These are phyloP conservation scores for Stomatorhinus walkeri DNA, from an alignment of 2,797 vertebrate species.

Conservation along the genomic window DNA sequence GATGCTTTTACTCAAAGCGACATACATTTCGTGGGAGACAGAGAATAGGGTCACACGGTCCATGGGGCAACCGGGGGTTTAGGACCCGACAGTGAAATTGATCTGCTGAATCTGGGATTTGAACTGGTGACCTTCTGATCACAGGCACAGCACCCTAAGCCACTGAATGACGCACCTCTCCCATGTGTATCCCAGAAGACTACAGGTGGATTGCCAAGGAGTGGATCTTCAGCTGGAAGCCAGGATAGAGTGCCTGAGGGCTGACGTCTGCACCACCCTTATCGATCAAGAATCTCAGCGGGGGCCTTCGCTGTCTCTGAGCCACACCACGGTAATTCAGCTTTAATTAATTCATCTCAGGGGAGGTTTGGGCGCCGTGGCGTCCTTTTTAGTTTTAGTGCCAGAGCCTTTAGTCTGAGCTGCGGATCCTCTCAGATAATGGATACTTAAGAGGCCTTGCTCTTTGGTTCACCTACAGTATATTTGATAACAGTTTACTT, in stretches of 20 bases:
- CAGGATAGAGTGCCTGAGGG: not conserved
- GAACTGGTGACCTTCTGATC: not conserved
- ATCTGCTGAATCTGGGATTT: not conserved
- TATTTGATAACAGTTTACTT: not conserved
- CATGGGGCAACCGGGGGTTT: not conserved
- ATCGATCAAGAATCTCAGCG: not conserved
- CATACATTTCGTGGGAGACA: not conserved
- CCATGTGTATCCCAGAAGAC: not conserved
- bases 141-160: not conserved
- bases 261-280: not conserved
- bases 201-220: not conserved
- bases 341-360: not conserved
- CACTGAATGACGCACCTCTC: not conserved
- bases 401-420: not conserved
- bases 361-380: not conserved
- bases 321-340: not conserved
- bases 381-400: not conserved
- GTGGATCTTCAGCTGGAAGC: not conserved
- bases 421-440: not conserved
- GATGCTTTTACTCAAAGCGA: not conserved
- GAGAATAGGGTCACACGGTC: not conserved
- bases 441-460: not conserved
- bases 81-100: not conserved
- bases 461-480: not conserved
- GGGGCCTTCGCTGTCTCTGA: not conserved